phyloP scores from a whole-genome alignment of 2,797 vertebrate species.

The Pseudomugil gertrudae region DNA sequence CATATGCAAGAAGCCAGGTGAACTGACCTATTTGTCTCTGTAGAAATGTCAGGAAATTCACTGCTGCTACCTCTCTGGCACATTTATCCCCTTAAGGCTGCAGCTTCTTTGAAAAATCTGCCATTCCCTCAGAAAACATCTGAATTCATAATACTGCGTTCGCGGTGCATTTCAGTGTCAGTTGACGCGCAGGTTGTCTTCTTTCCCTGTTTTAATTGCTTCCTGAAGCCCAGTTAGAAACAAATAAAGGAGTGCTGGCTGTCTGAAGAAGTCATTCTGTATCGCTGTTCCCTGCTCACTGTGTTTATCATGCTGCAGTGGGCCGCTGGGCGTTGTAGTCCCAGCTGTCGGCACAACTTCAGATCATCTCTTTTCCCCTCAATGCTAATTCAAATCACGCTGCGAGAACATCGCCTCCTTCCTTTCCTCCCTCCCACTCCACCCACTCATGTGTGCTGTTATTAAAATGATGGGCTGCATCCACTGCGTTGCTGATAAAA shows the following conservation, averaged over 20 bases:
- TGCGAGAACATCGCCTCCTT: conserved; percentile 36
- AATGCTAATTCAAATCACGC: conserved; percentile 61
- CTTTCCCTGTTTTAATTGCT: conserved; percentile 68
- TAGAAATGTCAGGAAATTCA: conserved; percentile 35
- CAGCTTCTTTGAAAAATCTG: conserved; percentile 51
- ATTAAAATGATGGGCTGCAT: conserved; percentile 50
- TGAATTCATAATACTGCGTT: conserved; percentile 58
- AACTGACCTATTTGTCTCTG: conserved; percentile 7
- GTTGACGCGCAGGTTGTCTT: conserved; percentile 55
- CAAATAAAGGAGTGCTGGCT: conserved; percentile 75
- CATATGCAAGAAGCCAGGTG: neutral
- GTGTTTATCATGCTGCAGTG: conserved; percentile 50
- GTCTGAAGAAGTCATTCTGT: conserved; percentile 52
- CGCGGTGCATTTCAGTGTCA: conserved; percentile 50
- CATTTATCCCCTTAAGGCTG: conserved; percentile 42
- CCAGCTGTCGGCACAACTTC: conserved; percentile 62
- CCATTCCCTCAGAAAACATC: conserved; percentile 58
- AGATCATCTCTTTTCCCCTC: conserved; percentile 59
- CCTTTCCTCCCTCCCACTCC: conserved; percentile 11
- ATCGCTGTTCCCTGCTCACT: conserved; percentile 40
- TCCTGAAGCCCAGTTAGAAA: conserved; percentile 76
- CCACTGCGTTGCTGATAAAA: conserved; percentile 34
- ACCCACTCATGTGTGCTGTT: conserved; percentile 33
- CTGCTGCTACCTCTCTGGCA: conserved; percentile 17
- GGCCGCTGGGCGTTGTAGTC: conserved; percentile 50